Percentiles rank a stretch among this genome's conserved stretches.
Evolutionary conservation across 2,113 vertebrate species (phyloP).

Genomic region (Centropus bengalensis): DNA sequence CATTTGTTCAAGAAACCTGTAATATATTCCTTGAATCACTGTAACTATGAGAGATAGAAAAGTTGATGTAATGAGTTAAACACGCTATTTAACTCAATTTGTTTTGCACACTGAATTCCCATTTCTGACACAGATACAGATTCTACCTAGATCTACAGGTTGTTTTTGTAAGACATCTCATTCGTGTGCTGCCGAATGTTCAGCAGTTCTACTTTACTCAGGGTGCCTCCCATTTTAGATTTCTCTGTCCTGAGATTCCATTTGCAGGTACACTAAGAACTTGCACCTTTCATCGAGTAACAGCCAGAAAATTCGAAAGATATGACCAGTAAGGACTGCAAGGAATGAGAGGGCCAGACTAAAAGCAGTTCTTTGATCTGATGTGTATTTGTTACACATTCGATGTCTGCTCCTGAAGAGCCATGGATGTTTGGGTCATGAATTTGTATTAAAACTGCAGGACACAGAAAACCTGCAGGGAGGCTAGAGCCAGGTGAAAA

Average conservation of each 20-base stretch:
- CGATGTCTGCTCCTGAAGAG: background rate
- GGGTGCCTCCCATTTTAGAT: background rate
- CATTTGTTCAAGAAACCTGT: slow-evolving; percentile 68
- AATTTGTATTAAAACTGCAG: background rate
- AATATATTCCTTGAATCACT: slow-evolving; percentile 68
- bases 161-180: background rate
- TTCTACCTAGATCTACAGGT: background rate
- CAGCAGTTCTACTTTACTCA: background rate
- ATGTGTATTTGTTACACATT: background rate
- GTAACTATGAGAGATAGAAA: slow-evolving; percentile 42
- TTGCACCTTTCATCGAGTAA: background rate
- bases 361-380: background rate
- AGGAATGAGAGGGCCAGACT: background rate
- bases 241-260: background rate
- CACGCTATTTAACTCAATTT: slow-evolving; percentile 3
- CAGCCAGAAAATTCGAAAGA: background rate
- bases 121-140: slow-evolving; percentile 41
- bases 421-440: background rate
- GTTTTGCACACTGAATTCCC: background rate
- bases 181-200: background rate
- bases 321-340: background rate
- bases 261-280: background rate
- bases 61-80: slow-evolving; percentile 54
- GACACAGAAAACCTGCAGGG: background rate
- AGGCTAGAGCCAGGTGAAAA: background rate